phyloP scores from a whole-genome alignment of 1,140 invertebrate genomes.

The Nilaparvata lugens region DNA sequence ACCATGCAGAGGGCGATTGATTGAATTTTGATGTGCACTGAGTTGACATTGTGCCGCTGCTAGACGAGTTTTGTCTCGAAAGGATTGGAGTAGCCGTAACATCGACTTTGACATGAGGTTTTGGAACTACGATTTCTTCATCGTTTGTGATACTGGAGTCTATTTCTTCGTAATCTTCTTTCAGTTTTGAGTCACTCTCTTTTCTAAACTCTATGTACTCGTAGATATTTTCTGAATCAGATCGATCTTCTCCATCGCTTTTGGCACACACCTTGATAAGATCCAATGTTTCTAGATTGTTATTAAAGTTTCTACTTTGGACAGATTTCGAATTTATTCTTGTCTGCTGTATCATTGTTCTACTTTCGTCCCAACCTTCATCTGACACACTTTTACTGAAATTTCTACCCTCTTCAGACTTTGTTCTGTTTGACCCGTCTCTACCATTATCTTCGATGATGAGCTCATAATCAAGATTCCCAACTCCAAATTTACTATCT shows the following conservation, averaged over 20 bases:
- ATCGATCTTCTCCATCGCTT: neutral
- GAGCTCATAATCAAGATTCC: too few species aligned
- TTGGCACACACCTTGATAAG: neutral
- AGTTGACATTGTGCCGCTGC: constrained; percentile 41
- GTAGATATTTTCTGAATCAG: constrained; percentile 39
- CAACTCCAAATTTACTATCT: too few species aligned
- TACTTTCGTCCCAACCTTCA: too few species aligned
- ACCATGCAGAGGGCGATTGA: constrained; percentile 35
- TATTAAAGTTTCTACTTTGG: constrained; percentile 30
- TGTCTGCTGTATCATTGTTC: too few species aligned
- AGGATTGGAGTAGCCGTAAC: constrained; percentile 39
- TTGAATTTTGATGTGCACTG: constrained; percentile 44
- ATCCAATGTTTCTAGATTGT: constrained; percentile 27
- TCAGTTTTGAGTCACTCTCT: constrained; percentile 22
- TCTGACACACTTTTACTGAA: too few species aligned
- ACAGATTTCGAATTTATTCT: too few species aligned
- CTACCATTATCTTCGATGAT: too few species aligned
- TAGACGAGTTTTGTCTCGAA: constrained; percentile 40
- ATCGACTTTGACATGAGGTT: constrained; percentile 36
- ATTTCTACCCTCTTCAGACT: too few species aligned
- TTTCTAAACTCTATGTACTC: constrained; percentile 37
- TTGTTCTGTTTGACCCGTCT: too few species aligned
- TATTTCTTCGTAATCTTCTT: too few species aligned
- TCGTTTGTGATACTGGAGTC: too few species aligned
- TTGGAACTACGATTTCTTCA: constrained; percentile 16